Evolutionary conservation across 2,113 vertebrate species (phyloP), one percentile per base, ranked within the genome.

Genomic region (Aegithalos caudatus): DNA sequence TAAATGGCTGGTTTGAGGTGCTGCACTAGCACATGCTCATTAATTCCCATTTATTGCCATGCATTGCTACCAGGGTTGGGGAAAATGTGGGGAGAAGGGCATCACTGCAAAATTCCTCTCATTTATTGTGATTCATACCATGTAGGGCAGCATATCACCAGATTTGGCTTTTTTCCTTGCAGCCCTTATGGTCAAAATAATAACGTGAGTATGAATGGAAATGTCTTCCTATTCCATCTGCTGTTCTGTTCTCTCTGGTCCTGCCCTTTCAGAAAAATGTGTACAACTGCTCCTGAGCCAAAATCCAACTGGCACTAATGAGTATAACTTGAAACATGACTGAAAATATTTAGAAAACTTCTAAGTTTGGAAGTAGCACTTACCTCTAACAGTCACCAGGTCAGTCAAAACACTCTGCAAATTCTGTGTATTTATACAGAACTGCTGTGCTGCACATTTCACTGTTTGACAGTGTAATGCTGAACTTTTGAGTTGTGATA

Each of bases 281-380:
- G 56, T 64, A 19, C 64, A 70, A 5, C 51, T 83, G 79, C 66
- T 78, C 31, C 67, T 27, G 33, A 95, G 93, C 82, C 88, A 92
- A 20, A 92, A 83, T 81, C 44, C 58, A 85, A 62, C 70, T 85
- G 93, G 66, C 50, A 66, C 21, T 94, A 42, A 90, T 73, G 74
- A 76, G 10, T 42, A 18, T 42, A 90, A 84, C 77, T 92, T 88
- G 23, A 18, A 85, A 50, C 44, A 61, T 27, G 53, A 80, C 5
- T 54, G 85, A 88, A 92, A 92, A 79, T 91, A 86, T 85, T 79
- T 87, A 85, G 95, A 53, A 37, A 89, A 84, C 81, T 79, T 89
- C 17, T 31, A 42, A 76, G 66, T 93, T 83, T 73, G 67, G 86
- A 86, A 92, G 58, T 88, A 94, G 62, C 85, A 92, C 90, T 60